Base-by-base conservation (phyloP, 2,797 vertebrate genomes). In the Agapornis canus region DNA sequence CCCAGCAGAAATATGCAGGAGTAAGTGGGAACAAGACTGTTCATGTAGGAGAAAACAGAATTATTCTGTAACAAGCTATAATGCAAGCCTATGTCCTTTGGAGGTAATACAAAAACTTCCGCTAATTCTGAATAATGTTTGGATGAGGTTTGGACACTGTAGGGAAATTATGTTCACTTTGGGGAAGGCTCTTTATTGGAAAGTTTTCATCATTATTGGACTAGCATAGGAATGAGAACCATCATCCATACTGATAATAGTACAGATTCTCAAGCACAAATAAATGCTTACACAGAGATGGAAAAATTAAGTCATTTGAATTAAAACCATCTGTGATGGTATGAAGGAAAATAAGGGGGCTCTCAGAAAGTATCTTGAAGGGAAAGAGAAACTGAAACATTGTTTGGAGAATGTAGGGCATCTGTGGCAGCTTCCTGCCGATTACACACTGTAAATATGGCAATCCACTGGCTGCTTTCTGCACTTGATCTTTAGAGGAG, bases 1-100 rank as follows among this genome's bases (percentile, higher is more conserved):
- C 70, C 85, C 81, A 63, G 56, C 42, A 92, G 88, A 96, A 92
- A 63, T 73, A 92, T 84, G 77, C 82, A 92, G 56, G n/a, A 63
- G 3, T 60, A 35, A 70, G 71, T 54, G 63, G 64, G 64, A 84
- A 75, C 84, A 95, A 82, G 94, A 78, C 65, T 37, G 64, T 32
- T 85, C 71, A n/a, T 21, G 57, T 14, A 92, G 35, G 29, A 86
- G 86, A 65, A 89, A 85, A 75, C 13, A 64, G 59, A 90, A 59
- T 45, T 16, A 82, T 52, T 61, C 77, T 3, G 4, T 35, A 72
- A 47, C 27, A n/a, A 80, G 54, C 47, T 66, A 9, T 23, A 52
- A 43, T 11, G 22, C 13, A 40, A 87, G 45, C 73, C 40, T 39
- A 48, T 52, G 5, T n/a, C 11, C 27, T 81, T 63, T 59, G 78